Base-by-base conservation (phyloP, 1,140 invertebrate species). In the Eubasilissa regina region DNA sequence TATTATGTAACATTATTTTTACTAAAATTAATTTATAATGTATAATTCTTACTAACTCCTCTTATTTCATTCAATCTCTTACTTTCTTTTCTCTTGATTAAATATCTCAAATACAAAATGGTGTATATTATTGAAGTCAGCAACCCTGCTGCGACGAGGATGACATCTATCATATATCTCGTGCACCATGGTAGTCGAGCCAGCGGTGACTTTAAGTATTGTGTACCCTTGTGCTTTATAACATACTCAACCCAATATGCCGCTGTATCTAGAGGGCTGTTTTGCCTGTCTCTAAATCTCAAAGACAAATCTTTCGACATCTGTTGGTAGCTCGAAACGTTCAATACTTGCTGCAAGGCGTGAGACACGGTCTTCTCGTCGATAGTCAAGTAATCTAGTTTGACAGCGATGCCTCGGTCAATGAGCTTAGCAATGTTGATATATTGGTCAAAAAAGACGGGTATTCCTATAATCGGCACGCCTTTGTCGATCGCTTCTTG, bases 401-500 rank as follows among this genome's bases (percentile, higher is more conserved):
- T 35, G 0, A 83, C 45, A 8, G 75, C 85, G 8, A 77, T 51
- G 0, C 81, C 82, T 19, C 75, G 73, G 3, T 70, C 53, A 4
- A 80, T 62, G 10, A 84, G 66, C 19, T 79, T 83, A 9, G 79
- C 58, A 4, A 84, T 60, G 80, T 89, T 89, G 0, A 68, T 76
- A 4, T 76, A 80, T 80, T 93, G 92, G 84, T 93, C 91, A 11
- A 86, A 86, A 75, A 91, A 91, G 73, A 94, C 84, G 35, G 93
- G 93, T 66, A 93, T 89, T 4, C 90, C 91, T 21, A 94, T 84
- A 77, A 93, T 85, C n/a, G 93, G 93, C 10, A 93, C 89, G 8
- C 89, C 91, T 80, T 91, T 87, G 83, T 92, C 89, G 0, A 93
- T 87, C 4, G 92, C 89, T 83, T 94, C 93, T 77, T 91, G 88